Evolutionary conservation across 2,113 vertebrate genomes (phyloP), one percentile per base, ranked within the genome.

Genomic region (Spilogale gracilis): DNA sequence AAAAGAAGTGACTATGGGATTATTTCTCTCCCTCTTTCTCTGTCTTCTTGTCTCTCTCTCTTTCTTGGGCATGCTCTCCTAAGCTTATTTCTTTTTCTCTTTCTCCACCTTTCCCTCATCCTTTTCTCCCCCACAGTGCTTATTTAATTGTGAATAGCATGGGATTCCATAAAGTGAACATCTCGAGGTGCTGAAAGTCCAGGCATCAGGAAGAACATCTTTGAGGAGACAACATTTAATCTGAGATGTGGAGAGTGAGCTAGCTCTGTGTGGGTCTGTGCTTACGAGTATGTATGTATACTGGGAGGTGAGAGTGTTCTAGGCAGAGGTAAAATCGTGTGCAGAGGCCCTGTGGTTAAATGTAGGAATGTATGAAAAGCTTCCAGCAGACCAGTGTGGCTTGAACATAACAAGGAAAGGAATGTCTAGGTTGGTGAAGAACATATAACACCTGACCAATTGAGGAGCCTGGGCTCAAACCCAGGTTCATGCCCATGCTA

Each of bases 71-170:
- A 52, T 67, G 4, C 18, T 27, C 8, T 89, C 48, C 63, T 21
- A 58, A 5, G 25, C 9, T 69, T 86, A 32, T 10, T 63, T 61
- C 17, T 32, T 25, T 54, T 48, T 67, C 38, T 84, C 21, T 56
- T 54, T 43, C 16, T 52, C 43, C 25, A 87, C n/a, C 27, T 32
- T 97, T 74, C 9, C 9, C 12, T 52, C 50, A 21, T 0, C 2
- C 23, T 27, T 60, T 58, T 9, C 1, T 0, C 0, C 1, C 8
- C 12, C 0, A 2, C 7, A 45, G n/a, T 63, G 61, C 13, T 86
- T 81, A 32, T 20, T 30, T 95, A 48, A n/a, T 45, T 10, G 3
- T 18, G 48, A 69, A 23, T 30, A 54, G 17, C 12, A 12, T 2
- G 9, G 58, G 30, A 54, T 27, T n/a, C 60, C 81, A 12, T 61